phyloP scores from a whole-genome alignment of 1,140 invertebrate species.

The Andrena cerasifolii region DNA sequence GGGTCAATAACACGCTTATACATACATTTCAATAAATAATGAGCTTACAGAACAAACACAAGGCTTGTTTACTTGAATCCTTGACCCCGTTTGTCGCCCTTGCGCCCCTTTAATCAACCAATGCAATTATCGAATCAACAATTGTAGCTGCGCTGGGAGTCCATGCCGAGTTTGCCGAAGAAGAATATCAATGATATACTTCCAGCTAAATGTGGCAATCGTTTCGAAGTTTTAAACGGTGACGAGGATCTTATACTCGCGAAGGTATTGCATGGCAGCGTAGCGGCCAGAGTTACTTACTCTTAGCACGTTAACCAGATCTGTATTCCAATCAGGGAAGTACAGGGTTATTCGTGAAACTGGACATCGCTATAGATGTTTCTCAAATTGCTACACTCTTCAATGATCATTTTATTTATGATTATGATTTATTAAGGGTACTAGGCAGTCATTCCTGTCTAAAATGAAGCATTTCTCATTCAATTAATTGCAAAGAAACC shows the following conservation, averaged over 20 bases:
- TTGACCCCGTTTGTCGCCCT: conserved; percentile 55
- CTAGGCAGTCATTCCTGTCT: too few species aligned
- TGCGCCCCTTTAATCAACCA: conserved; percentile 35
- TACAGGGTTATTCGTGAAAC: too few species aligned
- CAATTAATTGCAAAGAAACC: too few species aligned
- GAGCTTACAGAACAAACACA: conserved; percentile 26
- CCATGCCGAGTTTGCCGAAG: conserved; percentile 56
- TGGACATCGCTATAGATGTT: too few species aligned
- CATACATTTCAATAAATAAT: conserved; percentile 43
- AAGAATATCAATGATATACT: conserved; percentile 76
- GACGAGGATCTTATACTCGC: conserved; percentile 80
- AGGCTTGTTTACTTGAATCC: conserved; percentile 51
- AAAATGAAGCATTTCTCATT: too few species aligned
- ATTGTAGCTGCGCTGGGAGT: conserved; percentile 50
- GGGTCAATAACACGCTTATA: conserved; percentile 1
- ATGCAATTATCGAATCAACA: conserved; percentile 23
- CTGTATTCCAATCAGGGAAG: conserved; percentile 55
- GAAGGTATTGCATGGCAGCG: conserved; percentile 83
- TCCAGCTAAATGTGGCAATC: conserved; percentile 80
- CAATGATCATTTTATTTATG: too few species aligned
- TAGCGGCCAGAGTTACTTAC: conserved; percentile 85
- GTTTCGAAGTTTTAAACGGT: conserved; percentile 79
- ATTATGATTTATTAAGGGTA: too few species aligned
- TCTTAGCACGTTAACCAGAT: conserved; percentile 88
- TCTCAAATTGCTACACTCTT: too few species aligned